Base-by-base conservation (phyloP, 2,113 vertebrate species). In the Gambusia affinis region DNA sequence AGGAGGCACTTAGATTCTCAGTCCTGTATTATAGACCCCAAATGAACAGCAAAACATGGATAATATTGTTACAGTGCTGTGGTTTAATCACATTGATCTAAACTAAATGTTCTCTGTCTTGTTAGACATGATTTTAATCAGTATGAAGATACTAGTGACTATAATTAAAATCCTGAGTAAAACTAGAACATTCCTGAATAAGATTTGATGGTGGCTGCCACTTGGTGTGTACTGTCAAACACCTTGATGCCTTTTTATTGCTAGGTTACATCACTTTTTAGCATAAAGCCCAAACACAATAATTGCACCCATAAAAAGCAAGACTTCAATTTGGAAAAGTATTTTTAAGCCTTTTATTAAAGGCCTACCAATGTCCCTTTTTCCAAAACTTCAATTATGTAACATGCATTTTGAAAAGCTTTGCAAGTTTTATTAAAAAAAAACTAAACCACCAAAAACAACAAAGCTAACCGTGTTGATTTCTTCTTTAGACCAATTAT, bases 21-120 rank as follows among this genome's bases (percentile, higher is more conserved):
- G 15, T 47, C 17, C 17, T 85, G 89, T 91, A 79, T 91, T 79
- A 76, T 37, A 73, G 44, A 57, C 2, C 24, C 51, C 24, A 57
- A 57, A 57, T 8, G 22, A 10, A 57, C 51, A 57, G 51, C 51
- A 24, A 57, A 3, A 57, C 2, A 57, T n/a, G 17, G 7, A 19
- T 47, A 19, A 47, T 47, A 47, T 47, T 17, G 4, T 47, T 19
- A 19, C 14, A 47, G 4, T 47, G 44, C 44, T 47, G 44, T 47
- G 1, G 17, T 17, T 47, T 47, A 47, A 47, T 19, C 73, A 80
- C 71, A 51, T 74, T 60, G 73, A 66, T 67, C 78, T 75, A 42
- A 71, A 72, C 54, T 76, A 28, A 31, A 47, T 33, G n/a, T 4
- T 17, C 44, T 4, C 22, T 29, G 24, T n/a, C 11, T n/a, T 42